These are phyloP conservation scores for Reinhardtius hippoglossoides DNA, from an alignment of 2,113 vertebrate species.

Conservation along the genomic window DNA sequence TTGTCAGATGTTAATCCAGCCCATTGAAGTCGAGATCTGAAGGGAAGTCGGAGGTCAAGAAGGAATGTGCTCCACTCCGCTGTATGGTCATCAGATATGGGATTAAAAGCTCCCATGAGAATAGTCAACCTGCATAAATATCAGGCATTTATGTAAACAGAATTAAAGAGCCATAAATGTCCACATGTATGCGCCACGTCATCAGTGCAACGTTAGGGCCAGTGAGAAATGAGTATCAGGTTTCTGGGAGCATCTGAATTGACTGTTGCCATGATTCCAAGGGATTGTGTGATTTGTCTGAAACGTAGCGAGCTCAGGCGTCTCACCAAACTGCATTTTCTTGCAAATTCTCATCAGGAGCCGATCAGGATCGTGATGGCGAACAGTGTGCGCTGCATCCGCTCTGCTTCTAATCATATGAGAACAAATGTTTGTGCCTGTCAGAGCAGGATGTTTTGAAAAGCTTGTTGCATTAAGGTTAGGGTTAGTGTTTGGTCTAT, in stretches of 20 bases:
- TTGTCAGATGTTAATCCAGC: constrained; percentile 71
- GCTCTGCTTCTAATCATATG: constrained; percentile 46
- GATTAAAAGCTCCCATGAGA: constrained; percentile 55
- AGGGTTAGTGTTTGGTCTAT: constrained; percentile 15
- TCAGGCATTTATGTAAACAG: constrained; percentile 37
- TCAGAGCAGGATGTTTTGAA: constrained; percentile 43
- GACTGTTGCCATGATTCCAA: constrained; percentile 22
- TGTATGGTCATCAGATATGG: constrained; percentile 54
- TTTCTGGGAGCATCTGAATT: constrained; percentile 53
- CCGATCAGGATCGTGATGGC: constrained; percentile 43
- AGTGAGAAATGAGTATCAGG: constrained; percentile 42
- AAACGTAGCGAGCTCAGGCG: constrained; percentile 38
- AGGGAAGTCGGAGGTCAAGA: constrained; percentile 38
- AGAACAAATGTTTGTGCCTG: constrained; percentile 37
- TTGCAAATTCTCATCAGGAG: constrained; percentile 61
- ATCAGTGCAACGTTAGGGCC: constrained; percentile 26
- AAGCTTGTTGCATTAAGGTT: constrained; percentile 34
- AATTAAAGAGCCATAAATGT: constrained; percentile 25
- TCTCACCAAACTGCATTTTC: constrained; percentile 53
- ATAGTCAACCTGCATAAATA: constrained; percentile 49
- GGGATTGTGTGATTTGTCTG: constrained; percentile 30
- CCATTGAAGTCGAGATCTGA: constrained; percentile 55
- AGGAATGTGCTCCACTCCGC: constrained; percentile 34
- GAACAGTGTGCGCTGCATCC: constrained; percentile 31
- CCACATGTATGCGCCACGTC: constrained; percentile 33